phyloP scores from a whole-genome alignment of 2,113 vertebrate genomes.

The Lagenorhynchus albirostris region DNA sequence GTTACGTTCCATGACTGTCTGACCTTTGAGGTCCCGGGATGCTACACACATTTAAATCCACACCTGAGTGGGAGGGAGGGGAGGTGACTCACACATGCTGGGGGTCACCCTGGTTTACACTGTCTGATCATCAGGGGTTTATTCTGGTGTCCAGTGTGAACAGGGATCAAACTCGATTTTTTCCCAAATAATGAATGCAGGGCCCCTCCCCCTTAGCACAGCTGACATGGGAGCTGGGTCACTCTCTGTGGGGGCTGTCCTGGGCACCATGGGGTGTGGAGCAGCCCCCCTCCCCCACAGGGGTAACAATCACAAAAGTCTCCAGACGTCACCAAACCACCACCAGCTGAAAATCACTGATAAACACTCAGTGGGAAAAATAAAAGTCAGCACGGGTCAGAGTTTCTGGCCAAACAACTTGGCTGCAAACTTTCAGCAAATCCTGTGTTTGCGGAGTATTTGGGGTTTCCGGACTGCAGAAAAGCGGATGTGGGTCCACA shows the following conservation, averaged over 20 bases:
- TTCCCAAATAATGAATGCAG: not conserved
- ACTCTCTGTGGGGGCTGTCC: not conserved
- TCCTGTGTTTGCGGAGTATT: not conserved
- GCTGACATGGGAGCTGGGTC: fast-evolving
- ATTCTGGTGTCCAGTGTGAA: not conserved
- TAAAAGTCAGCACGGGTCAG: not conserved
- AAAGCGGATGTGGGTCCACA: fast-evolving
- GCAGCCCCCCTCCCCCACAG: not conserved
- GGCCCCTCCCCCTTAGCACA: not conserved
- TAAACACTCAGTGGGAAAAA: not conserved
- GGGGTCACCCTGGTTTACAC: not conserved
- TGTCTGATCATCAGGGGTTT: fast-evolving
- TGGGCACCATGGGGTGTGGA: no score
- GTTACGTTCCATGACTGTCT: not conserved
- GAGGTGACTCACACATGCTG: not conserved
- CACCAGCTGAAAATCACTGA: not conserved
- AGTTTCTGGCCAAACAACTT: not conserved
- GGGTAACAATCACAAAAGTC: not conserved
- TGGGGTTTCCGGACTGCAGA: not conserved
- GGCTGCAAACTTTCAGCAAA: not conserved
- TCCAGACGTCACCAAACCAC: not conserved
- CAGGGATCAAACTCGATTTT: not conserved
- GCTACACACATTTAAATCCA: not conserved
- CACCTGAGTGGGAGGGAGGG: not conserved
- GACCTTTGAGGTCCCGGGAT: not conserved